phyloP scores from a whole-genome alignment of 2,888 invertebrate species.

The Scaptomyza cyrtandrae region DNA sequence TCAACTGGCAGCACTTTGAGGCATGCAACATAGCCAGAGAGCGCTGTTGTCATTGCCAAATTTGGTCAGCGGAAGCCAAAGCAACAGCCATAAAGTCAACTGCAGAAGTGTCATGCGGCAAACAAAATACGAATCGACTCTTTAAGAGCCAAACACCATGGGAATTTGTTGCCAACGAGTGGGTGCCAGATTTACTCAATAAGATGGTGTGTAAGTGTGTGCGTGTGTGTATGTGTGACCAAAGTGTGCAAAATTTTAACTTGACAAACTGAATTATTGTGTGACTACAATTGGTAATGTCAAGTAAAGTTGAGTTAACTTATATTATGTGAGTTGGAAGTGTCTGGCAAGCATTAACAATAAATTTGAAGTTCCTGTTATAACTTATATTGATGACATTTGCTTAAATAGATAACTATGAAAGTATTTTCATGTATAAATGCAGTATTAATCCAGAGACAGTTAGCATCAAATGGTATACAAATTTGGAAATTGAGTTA shows the following conservation, averaged over 20 bases:
- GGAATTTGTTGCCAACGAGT: slow-evolving; percentile 68
- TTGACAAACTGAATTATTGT: slow-evolving; percentile 36
- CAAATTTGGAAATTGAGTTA: neutral
- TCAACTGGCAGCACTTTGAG: slow-evolving; percentile 61
- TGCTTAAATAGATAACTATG: neutral
- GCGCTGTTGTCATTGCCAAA: slow-evolving; percentile 63
- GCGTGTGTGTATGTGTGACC: slow-evolving; percentile 14
- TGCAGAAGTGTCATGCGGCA: slow-evolving; percentile 57
- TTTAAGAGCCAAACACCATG: slow-evolving; percentile 53
- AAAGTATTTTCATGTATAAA: neutral
- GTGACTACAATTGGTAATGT: slow-evolving; percentile 22
- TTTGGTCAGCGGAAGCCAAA: slow-evolving; percentile 71
- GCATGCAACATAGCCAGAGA: slow-evolving; percentile 38
- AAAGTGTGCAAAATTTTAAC: slow-evolving; percentile 29
- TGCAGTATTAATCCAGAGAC: neutral
- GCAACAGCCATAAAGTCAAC: slow-evolving; percentile 33
- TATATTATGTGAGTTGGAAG: neutral
- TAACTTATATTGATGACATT: neutral
- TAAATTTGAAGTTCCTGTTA: neutral
- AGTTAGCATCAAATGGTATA: neutral
- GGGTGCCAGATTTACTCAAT: slow-evolving; percentile 54
- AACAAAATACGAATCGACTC: slow-evolving; percentile 52
- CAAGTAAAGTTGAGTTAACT: slow-evolving; percentile 9
- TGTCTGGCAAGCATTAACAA: neutral
- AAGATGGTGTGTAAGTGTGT: slow-evolving; percentile 49